Conservation (phyloP, 1,140 invertebrate species). For the Drosophila setifemur region DNA sequence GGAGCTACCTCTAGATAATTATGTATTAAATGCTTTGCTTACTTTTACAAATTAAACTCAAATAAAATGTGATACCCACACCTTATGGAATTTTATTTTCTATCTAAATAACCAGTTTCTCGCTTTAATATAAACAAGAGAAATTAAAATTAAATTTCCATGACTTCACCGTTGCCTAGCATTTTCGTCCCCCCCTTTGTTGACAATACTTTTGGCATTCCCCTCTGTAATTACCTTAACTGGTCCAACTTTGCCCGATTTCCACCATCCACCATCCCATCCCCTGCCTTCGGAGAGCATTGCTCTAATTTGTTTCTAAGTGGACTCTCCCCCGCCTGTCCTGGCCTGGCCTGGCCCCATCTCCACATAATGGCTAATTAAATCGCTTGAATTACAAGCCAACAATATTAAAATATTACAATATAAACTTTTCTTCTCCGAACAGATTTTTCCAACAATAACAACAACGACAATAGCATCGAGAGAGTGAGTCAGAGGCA, state of each 20-base stretch:
- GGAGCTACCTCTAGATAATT: too few species aligned
- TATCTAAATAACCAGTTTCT: not conserved
- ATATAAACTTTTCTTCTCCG: slow-evolving; percentile 65
- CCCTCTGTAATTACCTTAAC: slow-evolving; percentile 10
- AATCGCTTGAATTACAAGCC: slow-evolving; percentile 73
- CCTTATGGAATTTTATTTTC: too few species aligned
- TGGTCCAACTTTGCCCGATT: not conserved
- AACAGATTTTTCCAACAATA: slow-evolving; percentile 52
- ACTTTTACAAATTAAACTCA: too few species aligned
- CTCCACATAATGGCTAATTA: slow-evolving; percentile 70
- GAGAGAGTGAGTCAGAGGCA: not conserved
- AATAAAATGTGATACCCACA: too few species aligned
- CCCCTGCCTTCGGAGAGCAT: slow-evolving; percentile 20
- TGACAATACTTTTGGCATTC: slow-evolving; percentile 7
- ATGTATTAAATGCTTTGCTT: too few species aligned
- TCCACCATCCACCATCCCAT: too few species aligned
- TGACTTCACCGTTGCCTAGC: not conserved
- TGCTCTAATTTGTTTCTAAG: slow-evolving; percentile 76
- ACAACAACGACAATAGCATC: slow-evolving; percentile 18
- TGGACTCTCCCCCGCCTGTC: slow-evolving; percentile 21
- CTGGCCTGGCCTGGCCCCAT: too few species aligned
- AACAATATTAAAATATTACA: slow-evolving; percentile 81
- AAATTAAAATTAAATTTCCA: not conserved
- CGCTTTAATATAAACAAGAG: not conserved
- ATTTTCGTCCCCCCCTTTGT: not conserved